Percentiles rank a stretch among this genome's conserved stretches.
Evolutionary conservation across 2,113 vertebrate genomes (phyloP).

Genomic region (Cranoglanis bouderius): DNA sequence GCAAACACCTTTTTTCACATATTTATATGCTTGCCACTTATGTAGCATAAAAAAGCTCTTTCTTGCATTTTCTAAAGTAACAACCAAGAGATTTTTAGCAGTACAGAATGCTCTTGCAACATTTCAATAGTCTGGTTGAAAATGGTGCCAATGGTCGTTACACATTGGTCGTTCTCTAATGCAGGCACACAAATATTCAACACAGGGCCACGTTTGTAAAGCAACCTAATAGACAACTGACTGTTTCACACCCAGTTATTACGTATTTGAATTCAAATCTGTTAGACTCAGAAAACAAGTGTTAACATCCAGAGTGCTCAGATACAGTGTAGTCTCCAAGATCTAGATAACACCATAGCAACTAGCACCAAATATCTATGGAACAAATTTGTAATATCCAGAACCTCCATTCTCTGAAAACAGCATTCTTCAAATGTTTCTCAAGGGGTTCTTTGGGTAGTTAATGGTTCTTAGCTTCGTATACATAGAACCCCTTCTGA

Average conservation of each 20-base stretch:
- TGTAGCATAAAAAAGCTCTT: not conserved
- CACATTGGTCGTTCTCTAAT: not conserved
- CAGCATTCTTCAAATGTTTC: not conserved
- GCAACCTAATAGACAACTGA: not conserved
- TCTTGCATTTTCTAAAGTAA: not conserved
- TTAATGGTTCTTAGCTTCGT: not conserved
- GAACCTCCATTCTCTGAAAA: not conserved
- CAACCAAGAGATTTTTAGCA: not conserved
- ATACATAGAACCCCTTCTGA: not conserved
- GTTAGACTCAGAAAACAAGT: constrained; percentile 13
- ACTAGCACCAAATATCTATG: not conserved
- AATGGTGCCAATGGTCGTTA: constrained; percentile 47
- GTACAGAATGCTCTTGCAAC: not conserved
- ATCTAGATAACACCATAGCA: not conserved
- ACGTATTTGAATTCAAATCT: constrained; percentile 8
- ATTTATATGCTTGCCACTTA: constrained; percentile 15
- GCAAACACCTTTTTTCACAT: constrained; percentile 19
- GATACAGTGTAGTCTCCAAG: not conserved
- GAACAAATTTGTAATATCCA: constrained; percentile 2
- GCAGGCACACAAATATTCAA: not conserved
- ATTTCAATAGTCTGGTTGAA: constrained; percentile 60
- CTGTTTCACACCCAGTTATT: not conserved
- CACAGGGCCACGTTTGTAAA: not conserved
- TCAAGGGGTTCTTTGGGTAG: not conserved
- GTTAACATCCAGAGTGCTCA: not conserved